These are phyloP conservation scores for Sylvicapra grimmia DNA, from an alignment of 2,113 vertebrate species.

Conservation along the genomic window DNA sequence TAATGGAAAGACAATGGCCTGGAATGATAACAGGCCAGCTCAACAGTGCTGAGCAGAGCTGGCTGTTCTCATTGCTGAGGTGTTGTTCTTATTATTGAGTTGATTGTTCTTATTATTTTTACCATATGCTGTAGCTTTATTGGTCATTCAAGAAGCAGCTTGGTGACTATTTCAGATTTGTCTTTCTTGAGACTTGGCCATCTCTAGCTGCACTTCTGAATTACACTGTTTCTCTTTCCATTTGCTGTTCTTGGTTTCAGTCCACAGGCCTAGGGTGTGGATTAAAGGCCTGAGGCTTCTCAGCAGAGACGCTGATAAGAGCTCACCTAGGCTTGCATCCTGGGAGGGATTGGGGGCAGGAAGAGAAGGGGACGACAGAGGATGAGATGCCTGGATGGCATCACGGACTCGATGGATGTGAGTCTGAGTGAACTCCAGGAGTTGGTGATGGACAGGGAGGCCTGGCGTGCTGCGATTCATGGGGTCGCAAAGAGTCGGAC, in stretches of 20 bases:
- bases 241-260: not conserved
- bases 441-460: too few species aligned
- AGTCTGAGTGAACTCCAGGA: too few species aligned
- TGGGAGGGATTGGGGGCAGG: too few species aligned
- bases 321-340: not conserved
- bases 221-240: not conserved
- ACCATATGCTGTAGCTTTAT: not conserved
- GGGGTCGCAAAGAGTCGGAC: too few species aligned
- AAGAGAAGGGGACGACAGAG: too few species aligned
- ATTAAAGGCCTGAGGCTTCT: not conserved
- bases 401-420: too few species aligned
- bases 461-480: too few species aligned
- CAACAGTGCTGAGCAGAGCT: rapidly evolving
- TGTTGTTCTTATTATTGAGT: not conserved
- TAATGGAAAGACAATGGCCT: not conserved
- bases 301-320: not conserved
- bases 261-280: too few species aligned
- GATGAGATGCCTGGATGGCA: too few species aligned
- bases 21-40: not conserved
- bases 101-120: not conserved
- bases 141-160: not conserved
- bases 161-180: not conserved
- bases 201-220: not conserved
- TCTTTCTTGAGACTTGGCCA: not conserved
- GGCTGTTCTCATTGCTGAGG: not conserved